These are phyloP conservation scores for Lepidothrix coronata DNA, from an alignment of 2,113 vertebrate genomes.

Conservation along the genomic window DNA sequence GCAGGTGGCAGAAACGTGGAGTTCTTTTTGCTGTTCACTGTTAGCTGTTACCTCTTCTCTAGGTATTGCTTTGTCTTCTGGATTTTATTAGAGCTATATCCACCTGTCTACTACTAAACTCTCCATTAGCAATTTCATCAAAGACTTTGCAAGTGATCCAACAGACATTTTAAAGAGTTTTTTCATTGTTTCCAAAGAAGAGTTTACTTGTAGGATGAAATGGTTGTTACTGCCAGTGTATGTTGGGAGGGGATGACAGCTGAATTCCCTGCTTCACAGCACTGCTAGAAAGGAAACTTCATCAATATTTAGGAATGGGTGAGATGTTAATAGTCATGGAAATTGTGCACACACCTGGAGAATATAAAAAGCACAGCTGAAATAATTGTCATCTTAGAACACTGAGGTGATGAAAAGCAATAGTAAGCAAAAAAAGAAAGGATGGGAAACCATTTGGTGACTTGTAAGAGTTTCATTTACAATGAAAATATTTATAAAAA, in stretches of 20 bases:
- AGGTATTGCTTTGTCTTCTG: background rate
- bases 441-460: background rate
- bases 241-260: background rate
- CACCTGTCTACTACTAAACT: background rate
- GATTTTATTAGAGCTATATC: background rate
- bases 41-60: background rate
- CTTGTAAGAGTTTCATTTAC: background rate
- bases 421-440: background rate
- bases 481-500: background rate
- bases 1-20: background rate
- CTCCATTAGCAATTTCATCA: background rate
- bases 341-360: rapidly evolving
- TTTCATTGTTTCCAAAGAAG: background rate
- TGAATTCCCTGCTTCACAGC: background rate
- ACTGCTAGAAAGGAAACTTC: background rate
- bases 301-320: background rate
- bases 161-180: background rate
- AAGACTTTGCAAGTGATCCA: background rate
- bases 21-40: background rate
- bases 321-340: background rate
- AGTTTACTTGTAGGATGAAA: background rate
- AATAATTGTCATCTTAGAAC: background rate
- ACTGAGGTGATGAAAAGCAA: background rate
- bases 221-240: background rate
- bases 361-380: background rate